Evolutionary conservation across 2,797 vertebrate genomes (phyloP).

Genomic region (Muraenolepis orangiensis): DNA sequence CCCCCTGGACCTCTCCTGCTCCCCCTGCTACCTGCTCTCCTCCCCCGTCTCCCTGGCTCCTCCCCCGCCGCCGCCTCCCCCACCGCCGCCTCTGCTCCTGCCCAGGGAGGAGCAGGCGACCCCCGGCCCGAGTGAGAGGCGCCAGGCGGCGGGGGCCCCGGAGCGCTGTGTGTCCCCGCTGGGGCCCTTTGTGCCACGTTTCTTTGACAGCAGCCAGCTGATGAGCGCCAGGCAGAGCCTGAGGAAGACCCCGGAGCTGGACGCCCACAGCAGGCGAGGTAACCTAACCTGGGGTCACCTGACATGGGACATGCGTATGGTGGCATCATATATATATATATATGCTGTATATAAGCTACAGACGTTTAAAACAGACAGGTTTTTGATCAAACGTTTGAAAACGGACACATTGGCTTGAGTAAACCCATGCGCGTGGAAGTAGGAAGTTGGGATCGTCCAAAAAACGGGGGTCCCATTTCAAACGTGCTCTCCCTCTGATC

Average conservation of each 20-base stretch:
- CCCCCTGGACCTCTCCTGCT: conserved; percentile 64
- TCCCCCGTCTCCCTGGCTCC: conserved; percentile 67
- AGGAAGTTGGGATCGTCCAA: no score
- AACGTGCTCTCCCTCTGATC: background rate
- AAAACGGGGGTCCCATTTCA: no score
- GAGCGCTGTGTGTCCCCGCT: conserved; percentile 65
- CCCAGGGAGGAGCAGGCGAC: conserved; percentile 68
- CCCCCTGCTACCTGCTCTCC: conserved; percentile 69
- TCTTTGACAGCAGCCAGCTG: conserved; percentile 94
- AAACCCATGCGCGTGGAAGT: no score
- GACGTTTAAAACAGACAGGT: no score
- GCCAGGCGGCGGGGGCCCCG: conserved; percentile 50
- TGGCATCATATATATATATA: no score
- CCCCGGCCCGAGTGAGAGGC: conserved; percentile 47
- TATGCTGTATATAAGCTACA: no score
- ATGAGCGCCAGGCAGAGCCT: conserved; percentile 89
- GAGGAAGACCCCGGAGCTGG: conserved; percentile 85
- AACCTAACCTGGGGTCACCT: conserved; percentile 11
- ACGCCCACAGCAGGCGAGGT: conserved; percentile 87
- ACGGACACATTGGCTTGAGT: no score
- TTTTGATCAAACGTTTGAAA: no score
- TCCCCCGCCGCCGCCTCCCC: conserved; percentile 72
- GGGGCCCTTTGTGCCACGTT: conserved; percentile 79
- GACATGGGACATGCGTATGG: no score
- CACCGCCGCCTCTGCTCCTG: conserved; percentile 71